Evolutionary conservation across 2,888 invertebrate genomes (phyloP).

Genomic region (Drosophila fungiperda): DNA sequence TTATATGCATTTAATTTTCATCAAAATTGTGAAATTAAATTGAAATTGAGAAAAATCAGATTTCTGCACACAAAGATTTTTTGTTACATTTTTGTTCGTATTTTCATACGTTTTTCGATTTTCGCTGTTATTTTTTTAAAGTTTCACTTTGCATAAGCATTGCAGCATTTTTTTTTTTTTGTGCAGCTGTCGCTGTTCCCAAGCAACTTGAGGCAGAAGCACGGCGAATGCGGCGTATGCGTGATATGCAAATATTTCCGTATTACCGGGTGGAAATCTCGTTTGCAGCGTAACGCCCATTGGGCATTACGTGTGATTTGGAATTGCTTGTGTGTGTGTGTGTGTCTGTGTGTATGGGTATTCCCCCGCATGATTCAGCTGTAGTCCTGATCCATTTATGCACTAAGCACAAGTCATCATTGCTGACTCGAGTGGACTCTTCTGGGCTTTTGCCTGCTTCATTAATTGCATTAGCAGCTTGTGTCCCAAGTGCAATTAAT

Average conservation of each 20-base stretch:
- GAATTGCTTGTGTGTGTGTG: neutral
- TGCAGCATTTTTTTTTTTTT: constrained; percentile 26
- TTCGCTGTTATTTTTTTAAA: constrained; percentile 17
- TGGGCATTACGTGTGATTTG: neutral
- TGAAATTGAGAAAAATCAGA: constrained; percentile 8
- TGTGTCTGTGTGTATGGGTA: neutral
- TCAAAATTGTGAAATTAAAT: constrained; percentile 16
- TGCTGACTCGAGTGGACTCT: constrained; percentile 23
- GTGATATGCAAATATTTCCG: constrained; percentile 52
- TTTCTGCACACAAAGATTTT: neutral
- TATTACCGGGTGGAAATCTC: neutral
- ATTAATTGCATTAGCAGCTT: constrained; percentile 33
- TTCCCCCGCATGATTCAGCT: constrained; percentile 27
- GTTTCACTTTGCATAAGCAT: constrained; percentile 47
- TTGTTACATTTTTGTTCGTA: constrained; percentile 8
- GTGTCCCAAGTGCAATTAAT: constrained; percentile 38
- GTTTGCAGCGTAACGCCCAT: constrained; percentile 5
- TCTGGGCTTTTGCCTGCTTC: constrained; percentile 28
- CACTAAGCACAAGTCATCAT: constrained; percentile 29
- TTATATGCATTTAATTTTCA: constrained; percentile 67
- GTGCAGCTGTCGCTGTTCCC: constrained; percentile 41
- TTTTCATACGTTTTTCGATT: constrained; percentile 7
- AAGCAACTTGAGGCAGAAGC: neutral
- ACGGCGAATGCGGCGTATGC: constrained; percentile 40
- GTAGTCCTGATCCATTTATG: constrained; percentile 33